A percentile compares a stretch with the other conserved stretches of the same genome.
Evolutionary conservation across 2,113 vertebrate species (phyloP).

Genomic region (Centropus unirufus): DNA sequence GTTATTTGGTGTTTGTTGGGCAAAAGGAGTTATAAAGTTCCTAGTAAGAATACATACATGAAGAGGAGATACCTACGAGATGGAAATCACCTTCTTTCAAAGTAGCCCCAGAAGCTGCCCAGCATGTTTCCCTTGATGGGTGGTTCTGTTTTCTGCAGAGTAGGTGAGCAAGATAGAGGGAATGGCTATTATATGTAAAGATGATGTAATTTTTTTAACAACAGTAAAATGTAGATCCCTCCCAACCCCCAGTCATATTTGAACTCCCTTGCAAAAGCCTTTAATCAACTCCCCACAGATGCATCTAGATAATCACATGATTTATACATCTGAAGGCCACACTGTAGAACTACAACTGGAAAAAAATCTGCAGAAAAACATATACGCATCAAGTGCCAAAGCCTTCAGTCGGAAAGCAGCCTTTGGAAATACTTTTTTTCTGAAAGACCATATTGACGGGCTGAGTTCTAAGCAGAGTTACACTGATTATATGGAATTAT

Average conservation of each 20-base stretch:
- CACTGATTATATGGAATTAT: constrained; percentile 44
- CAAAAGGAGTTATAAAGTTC: background rate
- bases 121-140: background rate
- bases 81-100: background rate
- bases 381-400: background rate
- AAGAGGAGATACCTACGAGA: background rate
- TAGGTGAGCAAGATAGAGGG: background rate
- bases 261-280: background rate
- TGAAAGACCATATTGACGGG: constrained; percentile 44
- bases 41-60: background rate
- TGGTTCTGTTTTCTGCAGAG: background rate
- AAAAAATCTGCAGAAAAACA: background rate
- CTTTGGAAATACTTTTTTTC: constrained; percentile 18
- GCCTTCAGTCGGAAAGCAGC: background rate
- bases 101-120: background rate
- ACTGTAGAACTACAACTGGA: background rate
- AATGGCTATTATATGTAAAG: background rate
- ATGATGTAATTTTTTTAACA: background rate
- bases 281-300: background rate
- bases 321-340: background rate
- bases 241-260: background rate
- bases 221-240: background rate
- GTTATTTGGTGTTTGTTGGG: background rate
- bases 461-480: constrained; percentile 52
- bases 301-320: background rate